A percentile compares a stretch with the other conserved stretches of the same genome.
Evolutionary conservation across 2,888 invertebrate species (phyloP).

Genomic region (Drosophila cognata): DNA sequence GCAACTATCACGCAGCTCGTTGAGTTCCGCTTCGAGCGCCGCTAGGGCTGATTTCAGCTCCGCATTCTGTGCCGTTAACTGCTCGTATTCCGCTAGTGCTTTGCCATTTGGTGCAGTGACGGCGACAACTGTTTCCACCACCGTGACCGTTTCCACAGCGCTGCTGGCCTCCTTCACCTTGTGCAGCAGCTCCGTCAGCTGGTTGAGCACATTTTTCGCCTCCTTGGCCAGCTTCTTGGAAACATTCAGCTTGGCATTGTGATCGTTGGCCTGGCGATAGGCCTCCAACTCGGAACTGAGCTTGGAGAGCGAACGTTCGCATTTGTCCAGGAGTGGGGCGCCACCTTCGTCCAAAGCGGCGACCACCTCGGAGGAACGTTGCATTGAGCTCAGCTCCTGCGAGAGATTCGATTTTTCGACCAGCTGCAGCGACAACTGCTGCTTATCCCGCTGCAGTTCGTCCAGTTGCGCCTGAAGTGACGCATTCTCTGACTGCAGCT

Average conservation of each 20-base stretch:
- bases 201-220: conserved; percentile 82
- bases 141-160: conserved; percentile 80
- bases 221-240: conserved; percentile 84
- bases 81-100: conserved; percentile 82
- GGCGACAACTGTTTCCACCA: conserved; percentile 80
- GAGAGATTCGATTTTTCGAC: conserved; percentile 75
- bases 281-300: conserved; percentile 83
- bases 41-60: conserved; percentile 75
- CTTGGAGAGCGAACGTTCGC: conserved; percentile 80
- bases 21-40: conserved; percentile 65
- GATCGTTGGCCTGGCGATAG: conserved; percentile 83
- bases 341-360: conserved; percentile 74
- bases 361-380: conserved; percentile 81
- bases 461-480: conserved; percentile 82
- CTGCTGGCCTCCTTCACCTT: conserved; percentile 82
- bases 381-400: conserved; percentile 80
- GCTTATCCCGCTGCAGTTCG: conserved; percentile 85
- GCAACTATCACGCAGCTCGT: conserved; percentile 74
- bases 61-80: conserved; percentile 81
- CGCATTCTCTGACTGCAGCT: conserved; percentile 87
- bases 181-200: conserved; percentile 79
- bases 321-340: conserved; percentile 79
- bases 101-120: conserved; percentile 83
- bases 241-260: conserved; percentile 82
- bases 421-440: conserved; percentile 72